Conservation (phyloP, 1,140 invertebrate genomes). For the Cryptotermes secundus region DNA sequence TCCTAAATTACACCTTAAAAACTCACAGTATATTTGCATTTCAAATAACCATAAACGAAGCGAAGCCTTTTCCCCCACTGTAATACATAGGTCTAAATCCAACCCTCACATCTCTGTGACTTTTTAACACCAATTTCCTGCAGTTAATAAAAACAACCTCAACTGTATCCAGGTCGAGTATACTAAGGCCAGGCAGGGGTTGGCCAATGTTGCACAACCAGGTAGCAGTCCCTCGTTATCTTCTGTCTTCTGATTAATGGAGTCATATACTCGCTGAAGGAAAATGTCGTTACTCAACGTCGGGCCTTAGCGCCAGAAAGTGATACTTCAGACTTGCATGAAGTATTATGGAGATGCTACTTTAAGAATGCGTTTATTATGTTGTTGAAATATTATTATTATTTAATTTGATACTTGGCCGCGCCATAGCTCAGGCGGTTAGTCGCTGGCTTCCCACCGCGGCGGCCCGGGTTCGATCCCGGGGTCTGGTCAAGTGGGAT, state of each 20-base stretch:
- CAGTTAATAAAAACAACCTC: constrained; percentile 1
- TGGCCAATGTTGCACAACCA: not conserved
- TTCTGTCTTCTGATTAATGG: not conserved
- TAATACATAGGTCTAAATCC: not conserved
- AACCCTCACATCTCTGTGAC: not conserved
- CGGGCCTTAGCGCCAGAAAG: not conserved
- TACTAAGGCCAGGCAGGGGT: not conserved
- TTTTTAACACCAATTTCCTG: not conserved
- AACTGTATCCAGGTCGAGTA: not conserved
- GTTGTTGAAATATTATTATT: too few relatives aligned
- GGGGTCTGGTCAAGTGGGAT: too few relatives aligned
- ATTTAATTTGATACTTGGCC: too few relatives aligned
- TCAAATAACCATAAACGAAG: constrained; percentile 7
- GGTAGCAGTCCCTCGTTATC: not conserved
- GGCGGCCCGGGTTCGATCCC: too few relatives aligned
- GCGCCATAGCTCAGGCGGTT: too few relatives aligned
- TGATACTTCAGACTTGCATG: not conserved
- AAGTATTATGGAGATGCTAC: not conserved
- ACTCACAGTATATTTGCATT: not conserved
- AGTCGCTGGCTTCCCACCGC: too few relatives aligned
- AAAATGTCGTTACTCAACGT: not conserved
- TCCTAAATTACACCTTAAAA: constrained; percentile 8
- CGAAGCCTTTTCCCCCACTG: not conserved
- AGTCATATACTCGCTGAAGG: not conserved
- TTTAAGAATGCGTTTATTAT: too few relatives aligned